phyloP scores from a whole-genome alignment of 2,888 invertebrate genomes.

The Hipparchia semele region DNA sequence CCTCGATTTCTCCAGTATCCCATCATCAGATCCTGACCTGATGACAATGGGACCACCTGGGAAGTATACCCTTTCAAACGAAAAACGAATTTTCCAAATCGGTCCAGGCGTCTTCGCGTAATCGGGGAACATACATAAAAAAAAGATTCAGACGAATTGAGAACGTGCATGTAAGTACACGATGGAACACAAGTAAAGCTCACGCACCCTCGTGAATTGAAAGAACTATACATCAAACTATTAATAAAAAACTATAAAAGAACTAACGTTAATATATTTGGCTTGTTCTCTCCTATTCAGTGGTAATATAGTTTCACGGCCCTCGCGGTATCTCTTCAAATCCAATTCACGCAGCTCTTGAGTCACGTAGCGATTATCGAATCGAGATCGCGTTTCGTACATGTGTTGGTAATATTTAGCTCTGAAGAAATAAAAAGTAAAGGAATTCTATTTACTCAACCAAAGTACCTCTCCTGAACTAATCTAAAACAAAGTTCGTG shows the following conservation, averaged over 20 bases:
- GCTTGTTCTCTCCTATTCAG: constrained; percentile 85
- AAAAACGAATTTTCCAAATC: no score
- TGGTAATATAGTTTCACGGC: constrained; percentile 86
- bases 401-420: constrained; percentile 88
- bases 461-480: background rate
- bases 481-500: background rate
- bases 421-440: constrained; percentile 63
- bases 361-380: constrained; percentile 88
- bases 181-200: no score
- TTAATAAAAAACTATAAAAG: background rate
- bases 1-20: no score
- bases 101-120: no score
- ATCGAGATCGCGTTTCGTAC: constrained; percentile 86
- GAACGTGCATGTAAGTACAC: no score
- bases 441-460: background rate
- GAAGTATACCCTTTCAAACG: no score
- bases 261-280: constrained; percentile 84
- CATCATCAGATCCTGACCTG: no score
- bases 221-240: no score
- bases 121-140: no score
- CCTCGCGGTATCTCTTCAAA: constrained; percentile 80
- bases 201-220: no score
- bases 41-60: no score
- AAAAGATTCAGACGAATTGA: no score
- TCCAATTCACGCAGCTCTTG: constrained; percentile 86